Percentiles rank a stretch among this genome's conserved stretches.
Conservation (phyloP, 2,113 vertebrate species). For the Nyctereutes procyonoides region DNA sequence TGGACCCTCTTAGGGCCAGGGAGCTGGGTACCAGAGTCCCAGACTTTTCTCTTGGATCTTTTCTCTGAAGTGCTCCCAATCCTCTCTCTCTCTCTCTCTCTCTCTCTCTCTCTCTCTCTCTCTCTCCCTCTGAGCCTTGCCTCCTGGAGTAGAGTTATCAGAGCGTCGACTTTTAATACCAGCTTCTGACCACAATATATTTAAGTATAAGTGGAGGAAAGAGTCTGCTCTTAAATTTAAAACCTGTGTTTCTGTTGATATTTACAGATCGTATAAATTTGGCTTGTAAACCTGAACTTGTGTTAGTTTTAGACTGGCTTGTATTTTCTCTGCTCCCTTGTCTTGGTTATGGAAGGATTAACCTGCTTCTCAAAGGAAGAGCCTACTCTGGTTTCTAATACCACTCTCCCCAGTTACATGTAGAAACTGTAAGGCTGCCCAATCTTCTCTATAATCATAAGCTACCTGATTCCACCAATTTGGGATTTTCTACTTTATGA, state of each 20-base stretch:
- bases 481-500: not conserved
- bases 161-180: not conserved
- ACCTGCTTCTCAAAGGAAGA: not conserved
- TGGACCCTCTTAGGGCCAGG: not conserved
- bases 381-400: not conserved
- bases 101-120: not conserved
- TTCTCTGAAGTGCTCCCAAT: slow-evolving; percentile 32
- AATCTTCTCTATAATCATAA: not conserved
- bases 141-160: not conserved
- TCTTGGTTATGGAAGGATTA: not conserved
- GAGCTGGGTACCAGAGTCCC: not conserved
- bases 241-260: not conserved
- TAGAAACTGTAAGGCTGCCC: not conserved
- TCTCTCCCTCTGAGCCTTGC: not conserved
- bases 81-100: fast-evolving
- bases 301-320: not conserved
- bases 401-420: not conserved
- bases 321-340: not conserved
- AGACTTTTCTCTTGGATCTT: not conserved
- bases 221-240: not conserved
- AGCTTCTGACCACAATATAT: not conserved
- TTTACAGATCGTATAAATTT: not conserved
- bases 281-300: not conserved
- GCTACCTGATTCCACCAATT: not conserved
- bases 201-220: not conserved